Conservation (phyloP, 2,113 vertebrate species). For the Mesoclemmys tuberculata region DNA sequence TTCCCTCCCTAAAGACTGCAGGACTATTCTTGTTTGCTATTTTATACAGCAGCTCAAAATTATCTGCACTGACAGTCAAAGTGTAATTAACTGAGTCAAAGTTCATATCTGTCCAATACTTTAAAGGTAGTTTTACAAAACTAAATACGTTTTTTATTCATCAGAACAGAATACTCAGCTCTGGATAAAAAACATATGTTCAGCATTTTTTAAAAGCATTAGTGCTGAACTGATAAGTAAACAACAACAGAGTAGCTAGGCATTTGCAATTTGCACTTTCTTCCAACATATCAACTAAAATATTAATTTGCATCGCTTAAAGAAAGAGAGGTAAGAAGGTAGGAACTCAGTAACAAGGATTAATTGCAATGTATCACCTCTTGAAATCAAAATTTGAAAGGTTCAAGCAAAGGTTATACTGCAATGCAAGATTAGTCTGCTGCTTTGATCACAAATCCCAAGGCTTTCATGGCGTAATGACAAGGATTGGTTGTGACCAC, state of each 20-base stretch:
- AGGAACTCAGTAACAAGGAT: conserved; percentile 50
- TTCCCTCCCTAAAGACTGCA: neutral
- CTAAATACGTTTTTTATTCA: conserved; percentile 49
- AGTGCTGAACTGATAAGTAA: conserved; percentile 51
- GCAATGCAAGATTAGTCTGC: conserved; percentile 38
- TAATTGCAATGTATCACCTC: conserved; percentile 51
- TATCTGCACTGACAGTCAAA: conserved; percentile 37
- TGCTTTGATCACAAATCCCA: conserved; percentile 71
- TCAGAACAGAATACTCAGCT: conserved; percentile 44
- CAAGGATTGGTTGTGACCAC: conserved; percentile 74
- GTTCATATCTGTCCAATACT: conserved; percentile 26
- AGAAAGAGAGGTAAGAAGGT: conserved; percentile 13
- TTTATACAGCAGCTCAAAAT: neutral
- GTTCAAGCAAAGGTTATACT: conserved; percentile 74
- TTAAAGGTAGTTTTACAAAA: conserved; percentile 47
- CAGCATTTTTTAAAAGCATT: conserved; percentile 44
- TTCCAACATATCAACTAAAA: conserved; percentile 30
- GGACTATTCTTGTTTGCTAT: neutral
- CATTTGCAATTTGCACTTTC: conserved; percentile 39
- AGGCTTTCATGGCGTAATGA: conserved; percentile 67
- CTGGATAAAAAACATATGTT: conserved; percentile 62
- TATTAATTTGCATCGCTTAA: conserved; percentile 58
- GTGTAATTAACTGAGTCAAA: conserved; percentile 51
- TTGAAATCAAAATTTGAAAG: conserved; percentile 67
- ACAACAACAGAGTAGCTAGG: conserved; percentile 49